Conservation (phyloP, 2,113 vertebrate species). For the Heliornis fulica region DNA sequence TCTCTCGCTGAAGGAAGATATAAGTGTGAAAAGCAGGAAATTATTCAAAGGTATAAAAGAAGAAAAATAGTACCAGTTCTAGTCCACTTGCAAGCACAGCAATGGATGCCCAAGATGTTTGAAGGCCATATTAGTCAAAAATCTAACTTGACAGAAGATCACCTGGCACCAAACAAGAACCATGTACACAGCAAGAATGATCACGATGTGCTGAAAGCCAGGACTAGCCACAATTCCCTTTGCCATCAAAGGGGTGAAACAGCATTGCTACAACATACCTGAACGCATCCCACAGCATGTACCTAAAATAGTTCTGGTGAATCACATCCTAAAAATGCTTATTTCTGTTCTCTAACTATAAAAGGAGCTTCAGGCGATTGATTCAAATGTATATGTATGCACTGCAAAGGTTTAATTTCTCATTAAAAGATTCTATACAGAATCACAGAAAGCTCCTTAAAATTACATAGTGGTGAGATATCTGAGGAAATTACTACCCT, state of each 20-base stretch:
- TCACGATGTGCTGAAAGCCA: neutral
- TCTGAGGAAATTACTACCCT: neutral
- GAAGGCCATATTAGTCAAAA: neutral
- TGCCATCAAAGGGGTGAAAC: neutral
- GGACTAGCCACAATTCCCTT: neutral
- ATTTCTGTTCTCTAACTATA: neutral
- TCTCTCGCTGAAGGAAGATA: neutral
- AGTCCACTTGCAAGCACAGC: neutral
- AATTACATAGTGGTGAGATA: neutral
- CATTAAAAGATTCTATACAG: neutral
- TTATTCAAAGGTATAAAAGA: neutral
- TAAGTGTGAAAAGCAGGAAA: neutral
- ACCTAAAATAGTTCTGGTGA: constrained; percentile 18
- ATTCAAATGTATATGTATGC: neutral
- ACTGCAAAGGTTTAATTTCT: neutral
- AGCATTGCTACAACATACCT: neutral
- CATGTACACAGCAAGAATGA: neutral
- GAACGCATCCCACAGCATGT: neutral
- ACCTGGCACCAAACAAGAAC: neutral
- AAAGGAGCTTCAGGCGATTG: neutral
- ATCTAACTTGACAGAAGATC: neutral
- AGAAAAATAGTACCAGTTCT: neutral
- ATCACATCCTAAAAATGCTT: constrained; percentile 8
- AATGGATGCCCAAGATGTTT: neutral
- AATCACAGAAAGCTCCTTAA: neutral